These are phyloP conservation scores for Rutilus rutilus DNA, from an alignment of 2,113 vertebrate species.

Conservation along the genomic window DNA sequence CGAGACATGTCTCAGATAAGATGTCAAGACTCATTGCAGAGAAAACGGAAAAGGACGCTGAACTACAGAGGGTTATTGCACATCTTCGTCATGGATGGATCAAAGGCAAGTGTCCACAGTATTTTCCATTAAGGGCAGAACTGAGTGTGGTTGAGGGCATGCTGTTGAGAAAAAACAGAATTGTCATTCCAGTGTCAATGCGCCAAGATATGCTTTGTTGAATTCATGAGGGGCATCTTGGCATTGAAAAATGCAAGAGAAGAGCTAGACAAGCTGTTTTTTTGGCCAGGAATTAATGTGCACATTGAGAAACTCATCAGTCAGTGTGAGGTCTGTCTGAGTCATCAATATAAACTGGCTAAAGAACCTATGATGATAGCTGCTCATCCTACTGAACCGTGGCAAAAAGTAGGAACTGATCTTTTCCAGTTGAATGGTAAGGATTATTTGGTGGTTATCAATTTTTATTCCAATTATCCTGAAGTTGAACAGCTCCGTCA, in stretches of 20 bases:
- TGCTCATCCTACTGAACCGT: conserved; percentile 17
- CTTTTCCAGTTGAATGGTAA: conserved; percentile 25
- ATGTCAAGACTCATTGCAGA: too few relatives aligned
- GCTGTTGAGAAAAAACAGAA: too few relatives aligned
- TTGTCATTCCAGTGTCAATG: not conserved
- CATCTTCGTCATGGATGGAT: too few relatives aligned
- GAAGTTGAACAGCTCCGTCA: not conserved
- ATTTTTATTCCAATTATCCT: not conserved
- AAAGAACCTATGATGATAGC: conserved; percentile 19
- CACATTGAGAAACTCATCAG: not conserved
- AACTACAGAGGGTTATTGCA: too few relatives aligned
- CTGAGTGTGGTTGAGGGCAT: too few relatives aligned
- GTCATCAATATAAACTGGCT: too few relatives aligned
- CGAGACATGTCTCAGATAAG: too few relatives aligned
- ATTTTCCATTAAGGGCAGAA: too few relatives aligned
- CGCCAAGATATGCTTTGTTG: not conserved
- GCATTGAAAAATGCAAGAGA: conserved; percentile 27
- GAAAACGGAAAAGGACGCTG: too few relatives aligned
- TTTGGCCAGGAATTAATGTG: conserved; percentile 4
- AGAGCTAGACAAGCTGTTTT: conserved; percentile 33
- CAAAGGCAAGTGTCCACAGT: too few relatives aligned
- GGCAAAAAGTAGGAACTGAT: conserved; percentile 45
- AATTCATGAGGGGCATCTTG: conserved; percentile 50
- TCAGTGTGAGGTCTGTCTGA: not conserved
- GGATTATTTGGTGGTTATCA: too few relatives aligned